A percentile compares a stretch with the other conserved stretches of the same genome.
Conservation (phyloP, 2,888 invertebrate species). For the Chrysomela aeneicollis region DNA sequence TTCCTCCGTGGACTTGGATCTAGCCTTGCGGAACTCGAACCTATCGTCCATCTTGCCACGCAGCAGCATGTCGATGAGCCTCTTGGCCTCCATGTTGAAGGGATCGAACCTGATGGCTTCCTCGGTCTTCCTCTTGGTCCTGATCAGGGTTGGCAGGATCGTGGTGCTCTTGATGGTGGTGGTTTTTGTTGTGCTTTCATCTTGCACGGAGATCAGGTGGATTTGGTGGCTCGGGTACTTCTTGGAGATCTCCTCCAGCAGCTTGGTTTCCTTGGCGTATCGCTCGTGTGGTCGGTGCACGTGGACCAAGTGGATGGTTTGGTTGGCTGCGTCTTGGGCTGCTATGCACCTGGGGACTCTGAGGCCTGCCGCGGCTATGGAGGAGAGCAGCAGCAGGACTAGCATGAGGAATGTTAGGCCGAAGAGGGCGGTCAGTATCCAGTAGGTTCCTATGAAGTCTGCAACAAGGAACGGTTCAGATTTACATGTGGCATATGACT, state of each 20-base stretch:
- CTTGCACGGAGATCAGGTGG: slow-evolving; percentile 48
- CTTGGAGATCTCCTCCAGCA: slow-evolving; percentile 53
- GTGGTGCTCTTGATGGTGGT: not conserved
- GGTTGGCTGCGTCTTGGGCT: slow-evolving; percentile 45
- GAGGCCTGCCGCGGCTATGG: slow-evolving; percentile 36
- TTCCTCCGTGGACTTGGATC: not conserved
- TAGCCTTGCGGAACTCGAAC: slow-evolving; percentile 5
- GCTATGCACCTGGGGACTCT: slow-evolving; percentile 47
- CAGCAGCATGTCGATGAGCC: slow-evolving; percentile 35
- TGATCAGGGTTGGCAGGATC: not conserved
- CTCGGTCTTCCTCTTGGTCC: slow-evolving; percentile 30
- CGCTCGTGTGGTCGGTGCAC: slow-evolving; percentile 47
- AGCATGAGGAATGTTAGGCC: slow-evolving; percentile 50
- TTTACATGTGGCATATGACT: too few relatives aligned
- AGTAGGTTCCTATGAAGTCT: slow-evolving; percentile 55
- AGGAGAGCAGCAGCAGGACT: slow-evolving; percentile 46
- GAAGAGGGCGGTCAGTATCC: slow-evolving; percentile 50
- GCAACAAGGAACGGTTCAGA: slow-evolving; percentile 37
- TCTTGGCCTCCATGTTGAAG: slow-evolving; percentile 34
- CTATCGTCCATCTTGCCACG: slow-evolving; percentile 25
- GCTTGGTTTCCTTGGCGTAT: slow-evolving; percentile 49
- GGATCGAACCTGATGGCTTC: slow-evolving; percentile 15
- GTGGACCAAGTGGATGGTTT: slow-evolving; percentile 56
- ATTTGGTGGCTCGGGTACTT: slow-evolving; percentile 53
- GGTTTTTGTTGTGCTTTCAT: slow-evolving; percentile 33